Percentiles rank a stretch among this genome's conserved stretches.
Evolutionary conservation across 2,797 vertebrate genomes (phyloP).

Genomic region (Coccyzus lansbergi): DNA sequence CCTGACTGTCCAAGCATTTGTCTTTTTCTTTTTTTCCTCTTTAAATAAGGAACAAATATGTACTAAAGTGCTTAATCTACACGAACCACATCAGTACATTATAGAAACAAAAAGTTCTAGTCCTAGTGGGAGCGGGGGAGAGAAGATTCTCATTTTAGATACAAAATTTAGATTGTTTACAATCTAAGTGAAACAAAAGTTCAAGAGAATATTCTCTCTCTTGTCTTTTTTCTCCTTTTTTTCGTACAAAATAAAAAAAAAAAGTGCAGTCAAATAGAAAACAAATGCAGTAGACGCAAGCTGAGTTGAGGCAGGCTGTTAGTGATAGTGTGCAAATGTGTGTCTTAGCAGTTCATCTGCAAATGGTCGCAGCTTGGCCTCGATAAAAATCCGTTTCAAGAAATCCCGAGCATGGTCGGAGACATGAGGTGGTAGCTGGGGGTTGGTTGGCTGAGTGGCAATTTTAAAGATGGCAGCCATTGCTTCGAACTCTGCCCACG

Average conservation of each 20-base stretch:
- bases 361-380: conserved; percentile 93
- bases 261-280: conserved; percentile 85
- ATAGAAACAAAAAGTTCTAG: conserved; percentile 78
- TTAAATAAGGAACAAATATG: conserved; percentile 81
- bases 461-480: conserved; percentile 99
- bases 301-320: conserved; percentile 74
- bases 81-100: conserved; percentile 83
- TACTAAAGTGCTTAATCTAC: conserved; percentile 87
- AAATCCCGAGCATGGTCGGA: conserved; percentile 96
- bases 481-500: conserved; percentile 98
- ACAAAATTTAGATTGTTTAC: conserved; percentile 80
- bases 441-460: conserved; percentile 97
- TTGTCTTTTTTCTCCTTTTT: conserved; percentile 77
- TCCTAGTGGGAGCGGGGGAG: conserved; percentile 60
- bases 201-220: conserved; percentile 82
- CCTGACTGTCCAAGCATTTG: conserved; percentile 73
- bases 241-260: conserved; percentile 82
- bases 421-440: conserved; percentile 91
- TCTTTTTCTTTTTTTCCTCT: conserved; percentile 44
- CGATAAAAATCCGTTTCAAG: conserved; percentile 94
- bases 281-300: conserved; percentile 86
- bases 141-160: conserved; percentile 77
- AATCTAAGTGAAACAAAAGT: conserved; percentile 80
- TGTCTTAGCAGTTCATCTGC: conserved; percentile 96
- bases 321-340: conserved; percentile 94